Evolutionary conservation across 2,888 invertebrate genomes (phyloP), one percentile per base, ranked within the genome.

Genomic region (Lycaena phlaeas): DNA sequence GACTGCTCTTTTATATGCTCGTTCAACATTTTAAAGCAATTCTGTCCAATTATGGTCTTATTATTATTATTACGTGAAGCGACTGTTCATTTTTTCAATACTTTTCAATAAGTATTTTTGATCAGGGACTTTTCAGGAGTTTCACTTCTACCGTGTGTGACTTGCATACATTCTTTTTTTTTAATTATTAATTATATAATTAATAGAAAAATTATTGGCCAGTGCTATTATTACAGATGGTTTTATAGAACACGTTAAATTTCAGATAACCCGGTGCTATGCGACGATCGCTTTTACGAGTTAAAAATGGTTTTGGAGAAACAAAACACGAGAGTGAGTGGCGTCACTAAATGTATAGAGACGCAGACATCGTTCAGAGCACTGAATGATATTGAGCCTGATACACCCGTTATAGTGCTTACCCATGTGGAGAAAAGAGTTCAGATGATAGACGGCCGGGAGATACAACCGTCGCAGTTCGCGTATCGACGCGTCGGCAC

Each of bases 211-310:
- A n/a, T n/a, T n/a, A n/a, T n/a, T n/a, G n/a, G n/a, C n/a, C n/a
- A n/a, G n/a, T n/a, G n/a, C n/a, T n/a, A n/a, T n/a, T n/a, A n/a
- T n/a, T n/a, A 22, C 9, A 4, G 22, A 22, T 22, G 5, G 22
- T 44, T 36, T 41, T 46, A 47, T 41, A 4, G 11, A 22, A 22
- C 22, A 25, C 26, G 43, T 29, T 56, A 53, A 50, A 56, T 54
- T 51, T 41, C 85, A 94, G 94, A 92, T 64, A 94, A 94, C 74
- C 94, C 94, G 37, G 91, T 94, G 43, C 74, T 93, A 50, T 94
- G 94, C 65, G 91, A 92, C 63, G 89, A 90, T 41, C 87, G 87
- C 6, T 71, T 92, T 42, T 89, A 88, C 49, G 92, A 92, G 68
- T 79, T 93, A 50, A 88, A 88, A 50, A 87, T 89, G 0, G 85